Evolutionary conservation across 2,888 invertebrate genomes (phyloP).

Genomic region (Brenthis daphne): DNA sequence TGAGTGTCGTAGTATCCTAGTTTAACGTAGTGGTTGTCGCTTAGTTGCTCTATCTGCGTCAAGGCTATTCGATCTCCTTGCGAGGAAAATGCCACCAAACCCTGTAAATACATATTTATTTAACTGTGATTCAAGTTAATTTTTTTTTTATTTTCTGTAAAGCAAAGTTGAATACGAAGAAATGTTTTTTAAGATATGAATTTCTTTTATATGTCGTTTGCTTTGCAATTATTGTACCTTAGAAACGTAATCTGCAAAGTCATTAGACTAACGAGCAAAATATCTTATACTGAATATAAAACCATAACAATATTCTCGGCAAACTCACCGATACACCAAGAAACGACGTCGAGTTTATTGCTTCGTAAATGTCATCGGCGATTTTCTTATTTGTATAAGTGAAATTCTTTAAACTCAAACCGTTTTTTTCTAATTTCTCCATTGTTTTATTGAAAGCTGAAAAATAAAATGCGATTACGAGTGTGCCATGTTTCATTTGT

Average conservation of each 20-base stretch:
- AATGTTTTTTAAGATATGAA: not conserved
- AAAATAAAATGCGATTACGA: conserved; percentile 44
- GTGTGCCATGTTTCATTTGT: not conserved
- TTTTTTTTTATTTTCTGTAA: not conserved
- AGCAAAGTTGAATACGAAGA: not conserved
- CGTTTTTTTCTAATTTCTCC: conserved; percentile 90
- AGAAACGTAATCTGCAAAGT: conserved; percentile 39
- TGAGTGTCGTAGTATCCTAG: conserved; percentile 98
- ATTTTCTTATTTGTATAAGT: conserved; percentile 97
- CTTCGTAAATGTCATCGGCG: conserved; percentile 97
- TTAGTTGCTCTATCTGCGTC: conserved; percentile 98
- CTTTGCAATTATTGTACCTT: conserved; percentile 6
- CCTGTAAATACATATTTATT: conserved; percentile 79
- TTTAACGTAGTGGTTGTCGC: conserved; percentile 95
- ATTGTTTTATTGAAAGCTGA: conserved; percentile 98
- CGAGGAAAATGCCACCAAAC: conserved; percentile 98
- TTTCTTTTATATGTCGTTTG: not conserved
- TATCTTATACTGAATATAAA: conserved; percentile 32
- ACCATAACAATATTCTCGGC: conserved; percentile 20
- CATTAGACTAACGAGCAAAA: conserved; percentile 41
- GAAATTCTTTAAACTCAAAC: conserved; percentile 95
- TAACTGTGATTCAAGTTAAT: too few species aligned
- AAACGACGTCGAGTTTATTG: conserved; percentile 99
- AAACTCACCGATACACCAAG: conserved; percentile 96
- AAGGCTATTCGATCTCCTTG: conserved; percentile 99